Evolutionary conservation across 2,113 vertebrate genomes (phyloP), one percentile per base, ranked within the genome.

Genomic region (Macquaria ambigua): DNA sequence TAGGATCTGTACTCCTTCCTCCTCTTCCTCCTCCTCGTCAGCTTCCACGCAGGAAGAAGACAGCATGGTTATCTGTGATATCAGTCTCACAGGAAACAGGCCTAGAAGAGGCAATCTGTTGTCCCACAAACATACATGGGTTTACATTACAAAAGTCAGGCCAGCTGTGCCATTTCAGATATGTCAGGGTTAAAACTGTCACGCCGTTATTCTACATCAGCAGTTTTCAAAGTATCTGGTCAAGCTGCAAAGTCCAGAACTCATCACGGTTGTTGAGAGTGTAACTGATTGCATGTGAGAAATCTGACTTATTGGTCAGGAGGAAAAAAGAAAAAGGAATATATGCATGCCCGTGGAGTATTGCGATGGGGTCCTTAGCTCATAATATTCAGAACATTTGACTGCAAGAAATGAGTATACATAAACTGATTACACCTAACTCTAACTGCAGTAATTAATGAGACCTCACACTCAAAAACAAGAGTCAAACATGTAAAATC

Each of bases 1-100:
- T 11, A 53, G n/a, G 46, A 79, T 52, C 63, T 50, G 25, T 28
- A 58, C 10, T 52, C 41, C 43, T 79, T 67, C 43, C 23, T 82
- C 53, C 31, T 85, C 67, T 63, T 72, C 43, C n/a, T 81, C 52
- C 41, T 81, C 50, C 21, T 85, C 74, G 52, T 69, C 39, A 15
- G 31, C 58, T 31, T 31, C 53, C 11, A 28, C 59, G 69, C 87
- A 90, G 93, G 90, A 89, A 91, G 70, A 75, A 41, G 66, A 69
- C 71, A 58, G 61, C 78, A 85, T 78, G 73, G 53, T 74, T 81
- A 87, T 90, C 78, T 89, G 83, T 64, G 68, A 67, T 86, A 79
- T 79, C 79, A 69, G 62, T 50, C 48, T 16, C 56, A 69, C 90
- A 91, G 94, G 90, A 94, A 93, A 84, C 87, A 62, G 83, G 31